Base-by-base conservation (phyloP, 1,140 invertebrate species). In the Caenorhabditis latens region DNA sequence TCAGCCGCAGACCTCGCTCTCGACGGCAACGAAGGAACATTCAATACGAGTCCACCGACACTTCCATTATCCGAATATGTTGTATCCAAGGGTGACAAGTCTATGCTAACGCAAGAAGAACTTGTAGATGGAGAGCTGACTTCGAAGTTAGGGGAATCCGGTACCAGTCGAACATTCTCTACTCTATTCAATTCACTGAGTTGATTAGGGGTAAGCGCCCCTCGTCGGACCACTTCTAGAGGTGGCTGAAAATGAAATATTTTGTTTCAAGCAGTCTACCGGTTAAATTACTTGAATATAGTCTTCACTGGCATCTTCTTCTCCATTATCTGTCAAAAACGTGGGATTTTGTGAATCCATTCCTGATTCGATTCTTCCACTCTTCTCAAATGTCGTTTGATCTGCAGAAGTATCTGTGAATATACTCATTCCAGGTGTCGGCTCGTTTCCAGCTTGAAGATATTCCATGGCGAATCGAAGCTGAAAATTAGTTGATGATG, bases 191-290 rank as follows among this genome's bases (percentile, higher is more conserved):
- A 11, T 32, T 79, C 71, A 14, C 71, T 79, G 19, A 79, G 7
- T 79, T 24, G 71, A 50, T 50, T 79, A n/a, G 71, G 71, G 43
- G 71, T 50, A 2, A 79, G 4, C 11, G 71, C 71, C 21, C 46
- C 71, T 24, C 71, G 71, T 79, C 71, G 43, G 13, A 85, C 16
- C n/a, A 85, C 53, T 85, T 85, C 84, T 58, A 85, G 14, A 8
- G 53, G 53, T 42, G 84, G 84, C 84, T 85, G 65, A 58, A 84
- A 84, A 84, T 14, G 4, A 48, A 19, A 32, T 21, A 0, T 24
- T 14, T 43, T n/a, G 4, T 16, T 42, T 19, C 7, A 19, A 13
- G 32, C 24, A 16, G 19, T n/a, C n/a, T 58, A n/a, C n/a, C 16
- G 1, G n/a, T n/a, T n/a, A 1, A 8, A 7, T 24, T 55, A 84